phyloP scores from a whole-genome alignment of 2,888 invertebrate genomes.

The Mellilla xanthometata region DNA sequence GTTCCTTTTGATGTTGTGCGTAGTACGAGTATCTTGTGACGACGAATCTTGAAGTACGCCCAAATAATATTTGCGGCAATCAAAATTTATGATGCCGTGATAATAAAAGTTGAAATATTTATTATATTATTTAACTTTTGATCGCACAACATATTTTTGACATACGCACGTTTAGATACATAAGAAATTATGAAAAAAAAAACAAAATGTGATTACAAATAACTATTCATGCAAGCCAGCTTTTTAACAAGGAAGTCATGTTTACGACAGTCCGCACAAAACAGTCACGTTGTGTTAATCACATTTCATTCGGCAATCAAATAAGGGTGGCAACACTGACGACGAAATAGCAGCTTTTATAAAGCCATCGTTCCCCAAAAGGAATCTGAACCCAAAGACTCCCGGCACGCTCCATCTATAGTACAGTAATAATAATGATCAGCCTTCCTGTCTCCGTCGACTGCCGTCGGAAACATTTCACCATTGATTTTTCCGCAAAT shows the following conservation, averaged over 20 bases:
- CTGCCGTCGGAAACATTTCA: constrained; percentile 68
- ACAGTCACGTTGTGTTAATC: constrained; percentile 28
- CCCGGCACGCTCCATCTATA: constrained; percentile 55
- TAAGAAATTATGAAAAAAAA: too few species aligned
- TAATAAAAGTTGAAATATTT: too few species aligned
- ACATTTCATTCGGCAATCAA: constrained; percentile 41
- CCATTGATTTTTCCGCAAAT: constrained; percentile 82
- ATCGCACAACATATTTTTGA: too few species aligned
- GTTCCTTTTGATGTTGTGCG: constrained; percentile 1
- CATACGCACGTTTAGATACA: too few species aligned
- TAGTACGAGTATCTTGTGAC: not conserved
- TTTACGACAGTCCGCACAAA: constrained; percentile 16
- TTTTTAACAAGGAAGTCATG: not conserved
- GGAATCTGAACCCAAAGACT: constrained; percentile 51
- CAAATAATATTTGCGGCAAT: too few species aligned
- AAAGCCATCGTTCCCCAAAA: constrained; percentile 61
- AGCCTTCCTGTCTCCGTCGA: constrained; percentile 63
- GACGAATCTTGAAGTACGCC: too few species aligned
- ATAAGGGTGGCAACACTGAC: constrained; percentile 52
- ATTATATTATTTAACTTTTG: too few species aligned
- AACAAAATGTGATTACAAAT: too few species aligned
- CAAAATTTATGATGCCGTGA: not conserved
- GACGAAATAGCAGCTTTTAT: constrained; percentile 71
- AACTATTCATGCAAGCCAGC: too few species aligned
- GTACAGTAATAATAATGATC: constrained; percentile 75